These are phyloP conservation scores for Sphecodes monilicornis DNA, from an alignment of 2,888 invertebrate species.

Conservation along the genomic window DNA sequence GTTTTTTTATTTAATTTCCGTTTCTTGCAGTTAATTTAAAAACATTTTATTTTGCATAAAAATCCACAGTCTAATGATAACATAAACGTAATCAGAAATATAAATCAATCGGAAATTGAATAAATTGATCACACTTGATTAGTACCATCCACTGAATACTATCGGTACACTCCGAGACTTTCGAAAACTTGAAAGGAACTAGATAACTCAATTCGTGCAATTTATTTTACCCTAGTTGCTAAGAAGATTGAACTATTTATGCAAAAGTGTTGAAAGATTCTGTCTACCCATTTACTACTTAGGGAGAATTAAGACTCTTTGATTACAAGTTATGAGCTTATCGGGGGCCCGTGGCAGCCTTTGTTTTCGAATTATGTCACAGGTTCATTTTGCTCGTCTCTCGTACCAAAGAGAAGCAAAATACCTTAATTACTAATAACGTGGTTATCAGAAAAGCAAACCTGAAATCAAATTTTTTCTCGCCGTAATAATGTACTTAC, in stretches of 20 bases:
- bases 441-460: neutral
- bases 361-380: slow-evolving; percentile 19
- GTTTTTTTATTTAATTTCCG: neutral
- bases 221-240: neutral
- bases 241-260: neutral
- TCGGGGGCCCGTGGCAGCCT: neutral
- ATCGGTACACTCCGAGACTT: neutral
- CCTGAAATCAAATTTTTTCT: neutral
- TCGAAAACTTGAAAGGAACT: neutral
- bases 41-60: neutral
- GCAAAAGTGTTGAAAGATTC: neutral
- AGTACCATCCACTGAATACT: neutral
- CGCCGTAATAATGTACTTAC: neutral
- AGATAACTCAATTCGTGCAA: neutral
- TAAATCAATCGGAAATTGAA: neutral
- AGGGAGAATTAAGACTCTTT: slow-evolving; percentile 20
- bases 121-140: neutral
- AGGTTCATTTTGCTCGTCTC: slow-evolving; percentile 2
- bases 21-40: neutral
- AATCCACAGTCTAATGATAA: neutral
- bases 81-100: too few species aligned
- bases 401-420: slow-evolving; percentile 1
- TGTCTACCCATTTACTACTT: neutral
- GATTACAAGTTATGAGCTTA: slow-evolving; percentile 15
- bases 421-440: slow-evolving; percentile 14